Evolutionary conservation across 53 echinoderm and acorn worm genomes (phyloP), one percentile per base, ranked within the genome.

Genomic region (Astropecten irregularis): DNA sequence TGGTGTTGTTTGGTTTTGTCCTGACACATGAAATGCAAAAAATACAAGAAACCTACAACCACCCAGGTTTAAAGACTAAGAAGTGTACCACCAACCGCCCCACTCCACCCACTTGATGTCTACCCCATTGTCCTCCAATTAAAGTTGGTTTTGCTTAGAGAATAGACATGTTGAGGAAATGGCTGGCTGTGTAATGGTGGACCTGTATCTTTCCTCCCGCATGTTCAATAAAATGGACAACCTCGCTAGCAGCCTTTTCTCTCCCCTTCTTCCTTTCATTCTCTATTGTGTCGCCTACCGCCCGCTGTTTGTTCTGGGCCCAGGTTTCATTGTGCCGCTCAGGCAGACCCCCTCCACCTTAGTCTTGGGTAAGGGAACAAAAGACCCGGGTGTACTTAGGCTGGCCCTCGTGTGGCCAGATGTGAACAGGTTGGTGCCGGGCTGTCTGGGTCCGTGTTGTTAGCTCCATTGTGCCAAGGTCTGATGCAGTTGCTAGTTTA

Each of bases 341-440:
- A 13, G 40, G 38, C 39, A 21, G 57, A 33, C 76, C 37, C 39
- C 11, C 76, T 13, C 9, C 76, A 33, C 51, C 48, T 37, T 57
- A 76, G 58, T 22, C 39, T 16, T 26, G 57, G 16, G 58, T 38
- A 4, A 40, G 33, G 25, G 58, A 76, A 76, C 76, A 76, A 76
- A 76, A 76, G 76, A 27, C n/a, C n/a, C n/a, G 58, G 76, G 76
- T 76, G 76, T 76, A 76, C 59, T 40, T 76, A 57, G 76, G 76
- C 76, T 28, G 76, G 76, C 76, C 76, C 76, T 76, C 58, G 76
- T 76, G 76, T 76, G 56, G 76, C 76, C 55, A 58, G 76, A 76
- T 76, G 40, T 76, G 76, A 57, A 76, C 76, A 76, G 76, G 76
- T 76, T 76, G 76, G 76, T 58, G 59, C 58, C 76, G 42, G 5